Conservation (phyloP, 2,797 vertebrate species). For the Diceros bicornis region DNA sequence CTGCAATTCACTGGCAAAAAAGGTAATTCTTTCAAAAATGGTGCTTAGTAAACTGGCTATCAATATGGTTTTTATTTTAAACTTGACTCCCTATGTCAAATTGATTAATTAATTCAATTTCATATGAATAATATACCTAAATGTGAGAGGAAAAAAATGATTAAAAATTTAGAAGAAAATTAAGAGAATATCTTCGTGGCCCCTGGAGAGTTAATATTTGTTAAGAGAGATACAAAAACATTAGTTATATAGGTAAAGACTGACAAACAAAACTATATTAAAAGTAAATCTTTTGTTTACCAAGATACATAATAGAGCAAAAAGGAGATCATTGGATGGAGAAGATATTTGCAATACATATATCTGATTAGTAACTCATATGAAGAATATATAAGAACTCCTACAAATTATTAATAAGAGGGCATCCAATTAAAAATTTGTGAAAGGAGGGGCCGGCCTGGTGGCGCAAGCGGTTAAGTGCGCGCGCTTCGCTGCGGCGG, state of each 20-base stretch:
- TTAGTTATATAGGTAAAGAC: not conserved
- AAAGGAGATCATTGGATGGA: not conserved
- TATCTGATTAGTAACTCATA: not conserved
- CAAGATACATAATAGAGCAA: not conserved
- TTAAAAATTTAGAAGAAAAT: not conserved
- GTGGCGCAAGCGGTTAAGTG: no score
- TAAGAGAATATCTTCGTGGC: not conserved
- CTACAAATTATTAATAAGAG: not conserved
- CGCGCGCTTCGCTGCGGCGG: no score
- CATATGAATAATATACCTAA: not conserved
- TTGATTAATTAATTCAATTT: not conserved
- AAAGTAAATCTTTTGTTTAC: not conserved
- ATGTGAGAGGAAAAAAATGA: not conserved
- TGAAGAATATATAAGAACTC: not conserved
- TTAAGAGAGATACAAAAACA: not conserved
- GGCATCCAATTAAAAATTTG: not conserved
- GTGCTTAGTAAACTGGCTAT: not conserved
- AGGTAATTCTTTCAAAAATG: not conserved
- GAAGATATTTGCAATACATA: not conserved
- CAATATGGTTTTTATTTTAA: not conserved
- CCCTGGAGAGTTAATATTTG: not conserved
- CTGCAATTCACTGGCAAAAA: not conserved
- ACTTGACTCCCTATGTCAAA: not conserved
- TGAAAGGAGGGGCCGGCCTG: no score
- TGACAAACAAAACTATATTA: not conserved